Percentiles rank a stretch among this genome's conserved stretches.
Evolutionary conservation across 2,888 invertebrate species (phyloP).

Genomic region (Xanthorhoe designata): DNA sequence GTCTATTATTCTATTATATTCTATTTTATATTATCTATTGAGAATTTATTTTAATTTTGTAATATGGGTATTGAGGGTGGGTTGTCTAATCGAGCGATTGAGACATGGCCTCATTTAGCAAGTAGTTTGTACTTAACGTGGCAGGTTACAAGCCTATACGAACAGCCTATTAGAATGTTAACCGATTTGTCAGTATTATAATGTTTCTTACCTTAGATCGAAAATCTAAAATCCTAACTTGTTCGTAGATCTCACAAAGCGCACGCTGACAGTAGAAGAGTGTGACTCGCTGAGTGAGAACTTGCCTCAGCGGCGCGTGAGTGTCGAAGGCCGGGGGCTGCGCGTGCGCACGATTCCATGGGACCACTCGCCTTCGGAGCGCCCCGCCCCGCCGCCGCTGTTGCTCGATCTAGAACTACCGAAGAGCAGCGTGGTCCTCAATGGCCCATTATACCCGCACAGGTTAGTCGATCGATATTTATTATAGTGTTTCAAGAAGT

Average conservation of each 20-base stretch:
- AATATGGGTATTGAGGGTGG: too few species aligned
- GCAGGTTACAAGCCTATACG: too few species aligned
- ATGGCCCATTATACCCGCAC: conserved; percentile 68
- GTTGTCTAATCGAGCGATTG: too few species aligned
- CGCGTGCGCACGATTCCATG: conserved; percentile 59
- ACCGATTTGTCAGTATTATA: too few species aligned
- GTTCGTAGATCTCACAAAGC: conserved; percentile 56
- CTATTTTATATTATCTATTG: too few species aligned
- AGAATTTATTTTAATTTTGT: too few species aligned
- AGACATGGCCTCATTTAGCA: too few species aligned
- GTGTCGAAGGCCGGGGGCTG: conserved; percentile 52
- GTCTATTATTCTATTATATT: too few species aligned
- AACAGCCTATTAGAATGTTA: too few species aligned
- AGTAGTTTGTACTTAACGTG: too few species aligned
- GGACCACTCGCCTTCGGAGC: conserved; percentile 58
- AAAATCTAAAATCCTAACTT: background rate
- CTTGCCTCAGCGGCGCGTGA: conserved; percentile 62
- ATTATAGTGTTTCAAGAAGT: background rate
- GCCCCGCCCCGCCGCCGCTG: conserved; percentile 44
- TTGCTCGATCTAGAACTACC: conserved; percentile 59
- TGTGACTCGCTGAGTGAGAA: conserved; percentile 69
- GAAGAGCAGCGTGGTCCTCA: conserved; percentile 45
- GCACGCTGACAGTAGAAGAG: conserved; percentile 72
- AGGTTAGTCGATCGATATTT: conserved; percentile 54
- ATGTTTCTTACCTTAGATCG: too few species aligned